Base-by-base conservation (phyloP, 2,797 vertebrate genomes). In the Acanthis flammea region DNA sequence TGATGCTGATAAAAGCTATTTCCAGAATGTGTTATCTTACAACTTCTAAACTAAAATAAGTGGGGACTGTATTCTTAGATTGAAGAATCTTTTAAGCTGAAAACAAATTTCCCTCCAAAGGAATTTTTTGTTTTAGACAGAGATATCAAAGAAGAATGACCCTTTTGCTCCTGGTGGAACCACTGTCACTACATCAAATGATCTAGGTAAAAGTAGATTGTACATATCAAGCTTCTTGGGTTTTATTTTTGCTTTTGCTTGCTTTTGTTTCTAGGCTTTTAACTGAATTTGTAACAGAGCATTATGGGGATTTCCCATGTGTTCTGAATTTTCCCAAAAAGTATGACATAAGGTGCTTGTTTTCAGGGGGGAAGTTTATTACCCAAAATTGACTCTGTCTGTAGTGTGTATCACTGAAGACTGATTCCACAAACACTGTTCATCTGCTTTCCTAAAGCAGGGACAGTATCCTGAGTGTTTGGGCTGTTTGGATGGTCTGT, bases 121-220 rank as follows among this genome's bases (percentile, higher is more conserved):
- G 45, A 65, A n/a, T 78, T 80, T 96, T 95, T 87, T 93, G 19
- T 95, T 96, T 97, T 94, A 99, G 99, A 98, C 98, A 96, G 99
- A 99, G 86, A 83, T 93, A 58, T 51, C 97, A 28, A 98, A 98
- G 94, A 91, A 97, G 95, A 99, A 99, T 82, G 99, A 99, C 94
- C 99, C 99, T 9, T 99, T 99, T 93, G 99, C 99, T 97, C 99
- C 99, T 61, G 99, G 99, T 92, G 99, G 99, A 84, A 99, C 98
- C 14, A 96, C 98, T 94, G 98, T 99, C 67, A 98, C 97, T n/a
- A 73, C 98, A 88, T 98, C 98, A 84, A 98, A 97, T 86, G 99
- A 99, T 93, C 97, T 98, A 97, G 99, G 99, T 99, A 98, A 97
- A 96, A 83, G 73, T 15, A 48, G 37, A 89, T 66, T 65, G 27